Evolutionary conservation across 1,140 invertebrate genomes (phyloP).

Genomic region (Delia radicum): DNA sequence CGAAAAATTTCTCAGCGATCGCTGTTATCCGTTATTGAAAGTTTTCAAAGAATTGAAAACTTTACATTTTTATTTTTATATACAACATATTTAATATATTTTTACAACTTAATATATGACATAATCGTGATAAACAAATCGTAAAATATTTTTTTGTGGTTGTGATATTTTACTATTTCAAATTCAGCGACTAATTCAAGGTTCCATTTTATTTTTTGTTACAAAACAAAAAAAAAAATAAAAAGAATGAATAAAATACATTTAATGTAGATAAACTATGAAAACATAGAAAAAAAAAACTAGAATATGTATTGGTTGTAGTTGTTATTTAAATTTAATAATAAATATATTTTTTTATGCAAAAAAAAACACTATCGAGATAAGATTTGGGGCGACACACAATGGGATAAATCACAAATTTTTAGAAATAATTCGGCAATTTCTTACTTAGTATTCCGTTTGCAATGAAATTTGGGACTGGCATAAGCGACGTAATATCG

Average conservation of each 20-base stretch:
- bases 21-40: no score
- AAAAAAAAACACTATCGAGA: background rate
- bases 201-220: background rate
- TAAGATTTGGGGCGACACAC: slow-evolving; percentile 23
- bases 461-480: no score
- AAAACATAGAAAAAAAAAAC: background rate
- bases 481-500: no score
- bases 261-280: background rate
- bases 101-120: background rate
- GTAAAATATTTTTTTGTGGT: background rate
- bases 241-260: background rate
- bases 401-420: no score
- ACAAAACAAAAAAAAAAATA: background rate
- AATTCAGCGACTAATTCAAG: background rate
- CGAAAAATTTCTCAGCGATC: no score
- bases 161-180: background rate
- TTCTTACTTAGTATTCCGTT: no score
- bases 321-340: no score
- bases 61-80: no score
- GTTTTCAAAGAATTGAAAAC: no score
- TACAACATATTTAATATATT: no score
- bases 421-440: no score
- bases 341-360: background rate
- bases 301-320: background rate
- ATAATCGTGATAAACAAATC: background rate